Conservation (phyloP, 2,797 vertebrate genomes). For the Cyclura pinguis region DNA sequence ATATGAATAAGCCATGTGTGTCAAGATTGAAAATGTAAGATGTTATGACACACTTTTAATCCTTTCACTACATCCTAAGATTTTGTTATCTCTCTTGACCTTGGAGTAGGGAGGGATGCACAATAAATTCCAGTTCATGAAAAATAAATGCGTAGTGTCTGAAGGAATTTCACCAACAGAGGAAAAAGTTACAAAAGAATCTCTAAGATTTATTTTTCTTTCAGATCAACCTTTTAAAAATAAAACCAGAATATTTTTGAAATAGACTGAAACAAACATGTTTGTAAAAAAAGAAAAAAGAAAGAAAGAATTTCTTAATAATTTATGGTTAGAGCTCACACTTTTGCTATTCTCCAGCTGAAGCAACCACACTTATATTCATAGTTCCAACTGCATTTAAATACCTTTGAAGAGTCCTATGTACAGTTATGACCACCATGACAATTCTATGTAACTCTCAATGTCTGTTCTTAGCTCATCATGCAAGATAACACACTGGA, state of each 20-base stretch:
- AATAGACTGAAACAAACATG: not conserved
- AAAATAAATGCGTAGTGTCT: slow-evolving; percentile 18
- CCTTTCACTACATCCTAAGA: slow-evolving; percentile 19
- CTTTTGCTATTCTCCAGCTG: not conserved
- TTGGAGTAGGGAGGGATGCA: slow-evolving; percentile 29
- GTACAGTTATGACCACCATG: not conserved
- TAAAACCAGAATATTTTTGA: slow-evolving; percentile 6
- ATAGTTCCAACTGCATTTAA: not conserved
- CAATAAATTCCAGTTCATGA: slow-evolving; percentile 4
- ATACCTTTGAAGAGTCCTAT: not conserved
- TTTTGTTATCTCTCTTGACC: slow-evolving; percentile 38
- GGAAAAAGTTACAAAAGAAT: slow-evolving; percentile 10
- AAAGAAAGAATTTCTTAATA: too few relatives aligned
- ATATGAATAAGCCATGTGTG: slow-evolving; percentile 51
- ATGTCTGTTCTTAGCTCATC: not conserved
- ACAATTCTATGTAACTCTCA: not conserved
- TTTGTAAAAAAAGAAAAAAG: too few relatives aligned
- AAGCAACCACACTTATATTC: too few relatives aligned
- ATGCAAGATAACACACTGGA: not conserved
- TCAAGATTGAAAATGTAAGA: slow-evolving; percentile 44
- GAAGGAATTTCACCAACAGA: slow-evolving; percentile 7
- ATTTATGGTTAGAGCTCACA: too few relatives aligned
- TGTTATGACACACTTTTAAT: slow-evolving; percentile 23
- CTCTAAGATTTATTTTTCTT: slow-evolving; percentile 25
- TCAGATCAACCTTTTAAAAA: not conserved